Base-by-base conservation (phyloP, 2,888 invertebrate genomes). In the Lucinisca nassula region DNA sequence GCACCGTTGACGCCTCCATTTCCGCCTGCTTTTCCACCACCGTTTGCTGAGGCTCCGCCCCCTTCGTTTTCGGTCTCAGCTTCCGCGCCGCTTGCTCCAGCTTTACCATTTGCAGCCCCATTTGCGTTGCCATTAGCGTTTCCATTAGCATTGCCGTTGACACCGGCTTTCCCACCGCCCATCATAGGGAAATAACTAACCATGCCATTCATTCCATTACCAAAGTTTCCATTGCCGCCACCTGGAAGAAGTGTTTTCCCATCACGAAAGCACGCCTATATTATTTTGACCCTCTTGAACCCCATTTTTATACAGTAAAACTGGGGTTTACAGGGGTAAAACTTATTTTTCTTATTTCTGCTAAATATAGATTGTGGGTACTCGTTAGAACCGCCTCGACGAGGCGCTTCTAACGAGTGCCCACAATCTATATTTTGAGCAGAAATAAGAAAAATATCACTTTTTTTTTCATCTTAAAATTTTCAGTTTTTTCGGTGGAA, bases 1-100 rank as follows among this genome's bases (percentile, higher is more conserved):
- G 30, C 24, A 30, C 61, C 61, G 27, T 61, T 61, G 10, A 27
- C 30, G 32, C 40, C 83, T 8, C 37, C 80, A 24, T 12, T 58
- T 38, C 45, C 79, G 6, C 17, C 49, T 8, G 49, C 51, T 49
- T 55, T 38, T 14, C 35, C 67, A n/a, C 32, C 79, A 21, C 38
- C 67, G 24, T 32, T 49, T 27, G 32, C 77, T 21, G 49, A 72
- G 27, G 21, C 75, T 49, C 45, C 81, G 37, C 35, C 80, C 40
- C 70, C 75, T 24, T 55, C 51, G 37, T 30, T 58, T 0, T 21
- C 73, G 24, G 27, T 45, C 2, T 38, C 79, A 10, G 24, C 77
- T 30, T 37, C 61, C 55, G 61, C 83, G 24, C 37, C 73, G 32
- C 35, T 55, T 40, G 24, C 72, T 17, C 70, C 67, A 14, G 37